Base-by-base conservation (phyloP, 2,797 vertebrate species). In the Sebastes diaconus region DNA sequence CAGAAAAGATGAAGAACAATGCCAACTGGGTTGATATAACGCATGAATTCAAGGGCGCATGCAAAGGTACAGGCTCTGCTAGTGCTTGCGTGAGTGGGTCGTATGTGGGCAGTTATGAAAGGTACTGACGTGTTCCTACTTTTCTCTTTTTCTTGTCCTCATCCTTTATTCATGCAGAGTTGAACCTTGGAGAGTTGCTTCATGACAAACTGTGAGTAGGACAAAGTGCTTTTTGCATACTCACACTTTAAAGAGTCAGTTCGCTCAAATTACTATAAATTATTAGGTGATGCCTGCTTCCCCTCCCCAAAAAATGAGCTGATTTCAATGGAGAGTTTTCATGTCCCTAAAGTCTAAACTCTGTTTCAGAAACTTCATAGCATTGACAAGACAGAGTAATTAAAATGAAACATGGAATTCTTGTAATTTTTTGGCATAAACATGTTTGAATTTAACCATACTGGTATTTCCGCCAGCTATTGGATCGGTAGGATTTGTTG, bases 171-270 rank as follows among this genome's bases (percentile, higher is more conserved):
- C 10, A 83, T 87, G 64, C 91, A 99, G 98, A 99, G 90, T 90
- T 99, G 87, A 98, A 97, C 90, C 96, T 99, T 84, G 98, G 98
- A 88, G 98, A 99, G 90, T 90, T 99, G 84, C 98, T 99, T 94
- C 98, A 99, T 95, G 98, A 99, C 94, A 99, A 99, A 90, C 94
- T 99, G 98, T 99, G 93, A 98, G 98, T 97, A 95, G 83, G 6
- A 60, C 27, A 54, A 75, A 75, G 25, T 52, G 6, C 2, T 66
- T 72, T 54, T 71, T 80, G n/a, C 67, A 59, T 1, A 54, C 34
- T 85, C 13, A 54, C 5, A 24, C 12, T 69, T 66, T 32, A 65
- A 77, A 75, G 34, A 13, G 6, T 25, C 5, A 25, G 7, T 69
- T 71, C 0, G 0, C 39, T 72, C 6, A 75, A 18, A 13, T 58